A percentile compares a stretch with the other conserved stretches of the same genome.
Evolutionary conservation across 2,113 vertebrate genomes (phyloP).

Genomic region (Oophaga pumilio): DNA sequence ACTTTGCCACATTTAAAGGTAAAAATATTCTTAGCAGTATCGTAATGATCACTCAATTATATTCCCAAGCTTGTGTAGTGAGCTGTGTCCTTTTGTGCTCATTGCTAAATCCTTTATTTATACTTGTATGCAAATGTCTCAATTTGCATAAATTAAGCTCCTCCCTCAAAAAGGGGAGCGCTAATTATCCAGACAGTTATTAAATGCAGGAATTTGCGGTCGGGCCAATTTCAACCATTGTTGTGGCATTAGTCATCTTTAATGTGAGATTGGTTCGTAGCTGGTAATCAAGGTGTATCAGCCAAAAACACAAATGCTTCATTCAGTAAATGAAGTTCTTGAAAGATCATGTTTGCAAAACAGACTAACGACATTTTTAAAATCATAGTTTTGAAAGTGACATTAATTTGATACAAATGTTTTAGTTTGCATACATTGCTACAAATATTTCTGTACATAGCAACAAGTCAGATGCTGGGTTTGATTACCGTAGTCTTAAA

Average conservation of each 20-base stretch:
- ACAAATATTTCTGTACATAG: not conserved
- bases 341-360: not conserved
- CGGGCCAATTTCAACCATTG: not conserved
- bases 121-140: slow-evolving; percentile 6
- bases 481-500: no score
- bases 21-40: not conserved
- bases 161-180: not conserved
- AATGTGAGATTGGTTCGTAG: not conserved
- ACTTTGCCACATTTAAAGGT: not conserved
- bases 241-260: slow-evolving; percentile 20
- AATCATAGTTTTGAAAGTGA: slow-evolving; percentile 2
- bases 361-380: not conserved
- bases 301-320: not conserved
- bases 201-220: slow-evolving; percentile 14
- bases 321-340: not conserved
- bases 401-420: not conserved
- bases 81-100: not conserved
- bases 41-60: not conserved
- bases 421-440: not conserved
- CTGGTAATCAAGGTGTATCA: slow-evolving; percentile 1
- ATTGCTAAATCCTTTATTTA: slow-evolving; percentile 5
- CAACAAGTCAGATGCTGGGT: not conserved
- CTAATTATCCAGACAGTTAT: slow-evolving; percentile 14
- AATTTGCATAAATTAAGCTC: not conserved
- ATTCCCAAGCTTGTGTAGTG: not conserved